A percentile compares a stretch with the other conserved stretches of the same genome.
These are phyloP conservation scores for Rosalia funebris DNA, from an alignment of 2,888 invertebrate species.

Conservation along the genomic window DNA sequence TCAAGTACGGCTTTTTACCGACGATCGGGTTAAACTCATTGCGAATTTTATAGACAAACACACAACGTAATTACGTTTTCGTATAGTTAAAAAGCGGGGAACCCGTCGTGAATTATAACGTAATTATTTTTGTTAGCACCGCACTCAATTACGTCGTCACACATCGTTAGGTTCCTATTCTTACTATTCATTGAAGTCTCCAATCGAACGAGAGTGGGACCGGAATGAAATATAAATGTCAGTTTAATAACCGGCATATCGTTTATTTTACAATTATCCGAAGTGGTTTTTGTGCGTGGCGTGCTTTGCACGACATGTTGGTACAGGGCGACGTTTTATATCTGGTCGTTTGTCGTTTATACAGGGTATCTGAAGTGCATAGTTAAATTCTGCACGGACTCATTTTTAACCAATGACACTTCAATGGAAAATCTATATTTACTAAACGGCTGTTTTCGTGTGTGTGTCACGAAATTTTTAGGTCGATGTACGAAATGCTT, in stretches of 20 bases:
- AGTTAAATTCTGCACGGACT: no score
- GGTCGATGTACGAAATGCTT: no score
- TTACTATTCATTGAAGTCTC: conserved; percentile 5
- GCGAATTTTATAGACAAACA: conserved; percentile 1
- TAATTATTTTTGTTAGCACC: conserved; percentile 13
- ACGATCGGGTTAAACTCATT: background rate
- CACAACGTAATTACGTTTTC: background rate
- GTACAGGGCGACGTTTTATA: background rate
- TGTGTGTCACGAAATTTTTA: no score
- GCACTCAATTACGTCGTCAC: conserved; percentile 10
- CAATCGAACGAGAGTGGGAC: background rate
- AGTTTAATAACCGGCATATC: background rate
- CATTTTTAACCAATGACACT: no score
- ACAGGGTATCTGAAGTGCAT: no score
- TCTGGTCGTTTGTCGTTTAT: background rate
- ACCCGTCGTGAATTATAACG: conserved; percentile 4
- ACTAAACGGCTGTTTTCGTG: no score
- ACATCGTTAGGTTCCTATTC: conserved; percentile 7
- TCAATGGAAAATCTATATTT: no score
- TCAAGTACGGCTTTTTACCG: background rate
- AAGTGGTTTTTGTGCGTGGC: background rate
- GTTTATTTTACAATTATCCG: conserved; percentile 1
- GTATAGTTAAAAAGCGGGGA: background rate
- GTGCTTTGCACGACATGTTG: background rate
- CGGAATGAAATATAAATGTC: conserved; percentile 6